A percentile compares a stretch with the other conserved stretches of the same genome.
phyloP scores from a whole-genome alignment of 2,888 invertebrate species.

The Leptinotarsa juncta region DNA sequence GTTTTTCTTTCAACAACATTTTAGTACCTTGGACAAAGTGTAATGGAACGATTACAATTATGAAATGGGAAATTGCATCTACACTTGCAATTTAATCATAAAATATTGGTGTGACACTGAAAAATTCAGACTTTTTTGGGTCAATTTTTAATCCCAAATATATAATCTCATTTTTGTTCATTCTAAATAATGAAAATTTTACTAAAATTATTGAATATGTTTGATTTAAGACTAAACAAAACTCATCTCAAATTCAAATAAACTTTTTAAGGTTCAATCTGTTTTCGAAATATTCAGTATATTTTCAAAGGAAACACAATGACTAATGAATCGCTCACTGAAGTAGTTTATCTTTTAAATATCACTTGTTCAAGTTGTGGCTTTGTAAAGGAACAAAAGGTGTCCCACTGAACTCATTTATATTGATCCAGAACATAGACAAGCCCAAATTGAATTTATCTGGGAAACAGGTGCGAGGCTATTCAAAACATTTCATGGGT shows the following conservation, averaged over 20 bases:
- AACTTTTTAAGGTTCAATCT: no score
- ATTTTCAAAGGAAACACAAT: neutral
- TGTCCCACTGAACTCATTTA: neutral
- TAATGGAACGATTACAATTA: neutral
- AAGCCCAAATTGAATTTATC: constrained; percentile 23
- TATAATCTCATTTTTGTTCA: no score
- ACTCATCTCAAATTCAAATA: no score
- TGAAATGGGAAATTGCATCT: constrained; percentile 1
- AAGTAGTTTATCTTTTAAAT: neutral
- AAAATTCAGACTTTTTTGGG: no score
- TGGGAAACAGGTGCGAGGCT: constrained; percentile 28
- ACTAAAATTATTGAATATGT: no score
- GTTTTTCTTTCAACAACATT: neutral
- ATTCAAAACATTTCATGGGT: constrained; percentile 28
- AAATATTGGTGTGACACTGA: neutral
- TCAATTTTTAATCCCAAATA: no score
- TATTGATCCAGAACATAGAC: neutral
- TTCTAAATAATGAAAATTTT: no score
- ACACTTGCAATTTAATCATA: neutral
- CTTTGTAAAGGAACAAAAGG: neutral
- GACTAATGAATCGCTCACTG: neutral
- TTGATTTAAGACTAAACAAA: no score
- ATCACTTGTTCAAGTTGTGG: neutral
- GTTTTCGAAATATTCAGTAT: neutral
- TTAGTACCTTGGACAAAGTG: neutral